Evolutionary conservation across 2,113 vertebrate species (phyloP).

Genomic region (Pollimyrus isidori): DNA sequence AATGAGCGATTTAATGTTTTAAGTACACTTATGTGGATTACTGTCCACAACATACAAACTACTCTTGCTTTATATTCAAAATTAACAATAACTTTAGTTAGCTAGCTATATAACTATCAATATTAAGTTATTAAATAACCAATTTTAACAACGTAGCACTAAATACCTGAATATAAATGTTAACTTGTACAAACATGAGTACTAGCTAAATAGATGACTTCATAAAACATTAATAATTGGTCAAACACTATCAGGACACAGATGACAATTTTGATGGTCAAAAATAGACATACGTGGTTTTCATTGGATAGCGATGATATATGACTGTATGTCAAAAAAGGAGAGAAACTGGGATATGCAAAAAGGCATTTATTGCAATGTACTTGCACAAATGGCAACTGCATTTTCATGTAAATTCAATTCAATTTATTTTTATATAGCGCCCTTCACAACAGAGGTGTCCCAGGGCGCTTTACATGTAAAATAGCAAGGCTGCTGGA

Average conservation of each 20-base stretch:
- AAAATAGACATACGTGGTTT: background rate
- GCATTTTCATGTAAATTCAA: too few species aligned
- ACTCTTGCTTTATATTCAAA: background rate
- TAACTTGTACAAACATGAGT: background rate
- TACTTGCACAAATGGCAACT: background rate
- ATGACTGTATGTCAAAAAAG: background rate
- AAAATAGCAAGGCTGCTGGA: background rate
- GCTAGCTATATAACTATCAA: background rate
- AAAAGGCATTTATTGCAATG: background rate
- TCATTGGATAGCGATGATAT: background rate
- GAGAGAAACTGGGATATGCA: background rate
- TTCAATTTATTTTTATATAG: too few species aligned
- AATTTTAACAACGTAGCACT: background rate
- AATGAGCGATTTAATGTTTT: background rate
- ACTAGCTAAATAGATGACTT: background rate
- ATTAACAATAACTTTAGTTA: background rate
- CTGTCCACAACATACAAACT: background rate
- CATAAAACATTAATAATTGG: background rate
- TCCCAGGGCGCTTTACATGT: too few species aligned
- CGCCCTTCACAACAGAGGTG: too few species aligned
- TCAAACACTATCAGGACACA: background rate
- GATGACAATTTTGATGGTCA: background rate
- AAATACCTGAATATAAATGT: background rate
- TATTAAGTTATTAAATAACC: background rate
- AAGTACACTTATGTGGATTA: background rate